These are phyloP conservation scores for Scalopus aquaticus DNA, from an alignment of 2,113 vertebrate species.

Conservation along the genomic window DNA sequence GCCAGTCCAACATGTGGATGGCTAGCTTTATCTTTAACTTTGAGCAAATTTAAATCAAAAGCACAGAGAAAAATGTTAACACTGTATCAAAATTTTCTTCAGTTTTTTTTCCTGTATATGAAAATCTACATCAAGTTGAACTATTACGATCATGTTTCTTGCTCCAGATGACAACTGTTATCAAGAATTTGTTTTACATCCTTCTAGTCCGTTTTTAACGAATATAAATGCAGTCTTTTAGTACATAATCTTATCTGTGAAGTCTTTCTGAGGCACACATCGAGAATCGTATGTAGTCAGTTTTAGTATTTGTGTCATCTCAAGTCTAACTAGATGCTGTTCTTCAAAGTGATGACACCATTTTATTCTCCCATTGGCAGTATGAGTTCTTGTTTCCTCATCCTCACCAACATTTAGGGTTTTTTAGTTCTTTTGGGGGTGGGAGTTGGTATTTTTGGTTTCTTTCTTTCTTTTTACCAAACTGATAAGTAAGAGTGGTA, in stretches of 20 bases:
- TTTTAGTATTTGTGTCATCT: not conserved
- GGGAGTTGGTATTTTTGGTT: not conserved
- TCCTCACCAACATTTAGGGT: not conserved
- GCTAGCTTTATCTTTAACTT: not conserved
- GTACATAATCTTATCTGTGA: not conserved
- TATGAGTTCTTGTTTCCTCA: not conserved
- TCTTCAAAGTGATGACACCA: not conserved
- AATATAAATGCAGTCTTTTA: not conserved
- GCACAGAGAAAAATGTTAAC: constrained; percentile 5
- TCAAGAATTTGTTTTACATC: not conserved
- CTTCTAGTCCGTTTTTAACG: not conserved
- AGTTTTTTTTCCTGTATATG: not conserved
- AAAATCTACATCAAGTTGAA: constrained; percentile 9
- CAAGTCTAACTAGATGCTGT: not conserved
- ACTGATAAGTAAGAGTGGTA: not conserved
- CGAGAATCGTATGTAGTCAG: not conserved
- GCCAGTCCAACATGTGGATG: not conserved
- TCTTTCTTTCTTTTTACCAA: not conserved
- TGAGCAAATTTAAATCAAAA: not conserved
- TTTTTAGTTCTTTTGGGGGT: not conserved
- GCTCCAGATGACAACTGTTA: not conserved
- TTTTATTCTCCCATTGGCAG: not conserved
- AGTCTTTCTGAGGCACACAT: not conserved
- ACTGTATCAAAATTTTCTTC: not conserved
- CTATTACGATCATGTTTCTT: not conserved